Conservation (phyloP, 2,113 vertebrate species). For the Cephalophus harveyi region DNA sequence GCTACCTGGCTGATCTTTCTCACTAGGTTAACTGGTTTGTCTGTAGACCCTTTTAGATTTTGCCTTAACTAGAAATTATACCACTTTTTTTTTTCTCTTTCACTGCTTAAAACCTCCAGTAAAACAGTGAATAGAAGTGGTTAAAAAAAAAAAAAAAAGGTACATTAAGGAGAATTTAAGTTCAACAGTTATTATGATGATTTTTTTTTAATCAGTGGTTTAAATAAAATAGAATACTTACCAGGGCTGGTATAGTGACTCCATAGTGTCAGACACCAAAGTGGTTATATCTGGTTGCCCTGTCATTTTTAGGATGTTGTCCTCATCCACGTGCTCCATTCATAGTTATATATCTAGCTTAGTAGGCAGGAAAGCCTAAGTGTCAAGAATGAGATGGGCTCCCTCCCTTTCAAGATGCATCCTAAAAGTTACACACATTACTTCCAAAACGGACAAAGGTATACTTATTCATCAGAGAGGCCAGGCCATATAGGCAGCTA, state of each 20-base stretch:
- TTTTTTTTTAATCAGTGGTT: not conserved
- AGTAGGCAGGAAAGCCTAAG: not conserved
- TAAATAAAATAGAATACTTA: not conserved
- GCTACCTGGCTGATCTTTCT: not conserved
- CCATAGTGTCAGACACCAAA: not conserved
- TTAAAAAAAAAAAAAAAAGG: not conserved
- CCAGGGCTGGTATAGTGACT: not conserved
- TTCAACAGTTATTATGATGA: not conserved
- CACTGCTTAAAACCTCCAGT: not conserved
- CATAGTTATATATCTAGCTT: not conserved
- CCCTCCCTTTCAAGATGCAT: not conserved
- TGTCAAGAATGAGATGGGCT: not conserved
- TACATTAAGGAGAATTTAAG: not conserved
- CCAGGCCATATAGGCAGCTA: not conserved
- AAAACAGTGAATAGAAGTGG: not conserved
- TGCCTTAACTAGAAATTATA: not conserved
- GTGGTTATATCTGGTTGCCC: not conserved
- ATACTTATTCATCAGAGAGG: not conserved
- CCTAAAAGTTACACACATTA: not conserved
- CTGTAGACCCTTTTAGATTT: not conserved
- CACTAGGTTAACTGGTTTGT: not conserved
- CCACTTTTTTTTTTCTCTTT: not conserved
- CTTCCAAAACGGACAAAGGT: not conserved
- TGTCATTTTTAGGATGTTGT: not conserved
- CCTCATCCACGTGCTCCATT: not conserved